A percentile compares a stretch with the other conserved stretches of the same genome.
phyloP scores from a whole-genome alignment of 2,888 invertebrate species.

The Carpatolechia fugitivella region DNA sequence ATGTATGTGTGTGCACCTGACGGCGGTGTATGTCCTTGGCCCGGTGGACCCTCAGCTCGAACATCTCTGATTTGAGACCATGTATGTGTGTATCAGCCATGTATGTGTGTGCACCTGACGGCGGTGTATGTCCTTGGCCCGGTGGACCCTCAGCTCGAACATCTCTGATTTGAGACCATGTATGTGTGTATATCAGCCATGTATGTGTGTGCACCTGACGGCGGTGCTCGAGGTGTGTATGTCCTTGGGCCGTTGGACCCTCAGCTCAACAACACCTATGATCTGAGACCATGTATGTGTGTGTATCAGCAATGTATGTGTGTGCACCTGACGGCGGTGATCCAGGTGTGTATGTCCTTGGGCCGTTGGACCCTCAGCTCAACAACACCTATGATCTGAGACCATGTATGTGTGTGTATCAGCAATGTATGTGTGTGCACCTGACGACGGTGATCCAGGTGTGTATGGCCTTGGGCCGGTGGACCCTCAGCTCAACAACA shows the following conservation, averaged over 20 bases:
- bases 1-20: constrained; percentile 56
- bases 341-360: constrained; percentile 94
- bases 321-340: constrained; percentile 54
- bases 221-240: too few species aligned
- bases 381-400: constrained; percentile 99
- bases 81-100: too few species aligned
- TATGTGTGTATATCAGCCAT: too few species aligned
- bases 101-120: too few species aligned
- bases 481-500: constrained; percentile 96
- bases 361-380: constrained; percentile 93
- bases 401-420: too few species aligned
- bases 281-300: too few species aligned
- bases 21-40: constrained; percentile 80
- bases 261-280: constrained; percentile 98
- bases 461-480: constrained; percentile 93
- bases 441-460: constrained; percentile 48
- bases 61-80: constrained; percentile 99
- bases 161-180: too few species aligned
- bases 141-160: too few species aligned
- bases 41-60: constrained; percentile 92
- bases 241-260: constrained; percentile 92
- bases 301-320: too few species aligned
- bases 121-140: too few species aligned
- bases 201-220: too few species aligned
- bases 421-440: too few species aligned